Base-by-base conservation (phyloP, 2,113 vertebrate species). In the Arizona elegans region DNA sequence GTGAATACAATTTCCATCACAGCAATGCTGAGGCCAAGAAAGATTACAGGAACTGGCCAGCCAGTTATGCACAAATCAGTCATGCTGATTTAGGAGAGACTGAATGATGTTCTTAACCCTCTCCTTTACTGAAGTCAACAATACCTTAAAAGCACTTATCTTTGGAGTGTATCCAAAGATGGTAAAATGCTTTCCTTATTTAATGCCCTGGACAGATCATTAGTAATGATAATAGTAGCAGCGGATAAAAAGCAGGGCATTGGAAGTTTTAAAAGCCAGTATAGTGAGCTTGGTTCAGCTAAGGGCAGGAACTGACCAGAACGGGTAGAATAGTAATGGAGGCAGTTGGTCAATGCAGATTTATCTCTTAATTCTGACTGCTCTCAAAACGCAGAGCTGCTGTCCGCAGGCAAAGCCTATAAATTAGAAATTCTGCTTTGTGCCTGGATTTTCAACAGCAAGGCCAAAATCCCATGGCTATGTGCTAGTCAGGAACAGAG, bases 131-230 rank as follows among this genome's bases (percentile, higher is more conserved):
- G 81, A 87, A 90, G 88, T 58, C 55, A 86, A 86, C 47, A 29
- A 26, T 11, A 56, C 11, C 56, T 86, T 90, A 59, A 90, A 85
- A 62, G 55, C 23, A 58, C n/a, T 93, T 53, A 86, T 62, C 88
- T 21, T 59, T 93, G 75, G 92, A 93, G 59, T 90, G 56, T 54
- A 53, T 62, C n/a, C 75, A 90, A 65, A 87, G 47, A 90, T 65
- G 54, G 75, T 65, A 62, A 90, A 90, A 87, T 38, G 19, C 50
- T 65, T 54, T 93, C 33, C n/a, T 13, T 75, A 50, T 89, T 92
- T 70, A 89, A 8, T 70, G 59, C 21, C 52, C 17, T n/a, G 21
- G 59, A 54, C 90, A 86, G 47, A 8, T 52, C 13, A 38, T 90
- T 90, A 93, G 75, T 53, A 86, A 53, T n/a, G 29, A 87, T 88